phyloP scores from a whole-genome alignment of 2,113 vertebrate species.

The Fulica atra region DNA sequence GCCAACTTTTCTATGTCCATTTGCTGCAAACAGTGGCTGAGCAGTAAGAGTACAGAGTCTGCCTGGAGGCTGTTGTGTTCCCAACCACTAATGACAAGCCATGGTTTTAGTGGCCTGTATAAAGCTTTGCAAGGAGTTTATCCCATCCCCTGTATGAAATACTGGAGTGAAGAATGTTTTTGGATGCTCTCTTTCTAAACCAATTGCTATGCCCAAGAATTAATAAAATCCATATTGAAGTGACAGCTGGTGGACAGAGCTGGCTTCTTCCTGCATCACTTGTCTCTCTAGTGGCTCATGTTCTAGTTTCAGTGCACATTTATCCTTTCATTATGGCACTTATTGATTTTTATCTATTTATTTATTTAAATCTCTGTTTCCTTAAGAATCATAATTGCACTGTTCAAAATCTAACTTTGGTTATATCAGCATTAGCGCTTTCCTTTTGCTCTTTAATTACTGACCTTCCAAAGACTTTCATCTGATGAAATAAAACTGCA shows the following conservation, averaged over 20 bases:
- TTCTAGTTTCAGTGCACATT: conserved; percentile 49
- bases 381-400: conserved; percentile 29
- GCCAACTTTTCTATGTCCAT: not conserved
- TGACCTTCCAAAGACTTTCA: conserved; percentile 9
- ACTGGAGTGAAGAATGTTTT: not conserved
- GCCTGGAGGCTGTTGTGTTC: not conserved
- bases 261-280: conserved; percentile 52
- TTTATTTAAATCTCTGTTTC: conserved; percentile 24
- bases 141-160: not conserved
- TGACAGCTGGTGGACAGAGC: conserved; percentile 61
- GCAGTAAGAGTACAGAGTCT: not conserved
- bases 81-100: not conserved
- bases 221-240: conserved; percentile 71
- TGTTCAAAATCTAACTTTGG: not conserved
- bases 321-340: conserved; percentile 41
- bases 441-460: conserved; percentile 9
- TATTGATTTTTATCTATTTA: conserved; percentile 36
- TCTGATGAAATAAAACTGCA: conserved; percentile 1
- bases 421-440: not conserved
- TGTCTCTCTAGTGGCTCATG: conserved; percentile 56
- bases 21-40: not conserved
- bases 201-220: conserved; percentile 40
- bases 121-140: conserved; percentile 1
- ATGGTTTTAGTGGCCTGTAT: not conserved
- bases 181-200: not conserved